phyloP scores from a whole-genome alignment of 2,888 invertebrate genomes.

The Macrosoma leucophasiata region DNA sequence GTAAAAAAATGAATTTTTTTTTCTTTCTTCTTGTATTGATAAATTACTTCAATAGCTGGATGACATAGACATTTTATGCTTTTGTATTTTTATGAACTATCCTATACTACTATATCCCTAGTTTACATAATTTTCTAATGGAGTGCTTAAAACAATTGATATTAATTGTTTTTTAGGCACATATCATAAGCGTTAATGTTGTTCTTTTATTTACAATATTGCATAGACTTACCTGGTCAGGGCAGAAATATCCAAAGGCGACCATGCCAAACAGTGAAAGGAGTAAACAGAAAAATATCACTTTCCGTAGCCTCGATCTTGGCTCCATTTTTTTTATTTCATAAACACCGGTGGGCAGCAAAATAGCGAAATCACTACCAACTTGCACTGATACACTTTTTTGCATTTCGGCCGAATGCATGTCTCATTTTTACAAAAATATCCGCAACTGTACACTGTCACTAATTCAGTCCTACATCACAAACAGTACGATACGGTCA shows the following conservation, averaged over 20 bases:
- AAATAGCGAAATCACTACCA: conserved; percentile 87
- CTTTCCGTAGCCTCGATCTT: conserved; percentile 85
- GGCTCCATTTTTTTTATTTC: conserved; percentile 92
- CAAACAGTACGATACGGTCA: no score
- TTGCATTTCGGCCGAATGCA: conserved; percentile 77
- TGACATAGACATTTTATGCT: no score
- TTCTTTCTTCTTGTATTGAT: no score
- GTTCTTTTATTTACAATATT: no score
- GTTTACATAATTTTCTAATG: no score
- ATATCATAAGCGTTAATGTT: no score
- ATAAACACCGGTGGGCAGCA: conserved; percentile 85
- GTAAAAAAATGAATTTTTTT: no score
- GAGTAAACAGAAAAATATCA: conserved; percentile 87
- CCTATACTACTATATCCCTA: no score
- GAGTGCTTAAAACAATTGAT: no score
- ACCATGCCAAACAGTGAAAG: conserved; percentile 90
- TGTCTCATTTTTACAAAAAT: conserved; percentile 72
- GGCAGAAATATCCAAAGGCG: conserved; percentile 92
- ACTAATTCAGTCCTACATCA: conserved; percentile 38
- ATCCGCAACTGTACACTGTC: conserved; percentile 41
- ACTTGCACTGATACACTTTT: conserved; percentile 89
- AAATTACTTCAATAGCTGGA: no score
- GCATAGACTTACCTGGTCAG: conserved; percentile 84
- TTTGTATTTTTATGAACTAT: no score
- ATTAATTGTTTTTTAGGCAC: no score